Evolutionary conservation across 2,888 invertebrate species (phyloP), one percentile per base, ranked within the genome.

Genomic region (Ophion ellenae): DNA sequence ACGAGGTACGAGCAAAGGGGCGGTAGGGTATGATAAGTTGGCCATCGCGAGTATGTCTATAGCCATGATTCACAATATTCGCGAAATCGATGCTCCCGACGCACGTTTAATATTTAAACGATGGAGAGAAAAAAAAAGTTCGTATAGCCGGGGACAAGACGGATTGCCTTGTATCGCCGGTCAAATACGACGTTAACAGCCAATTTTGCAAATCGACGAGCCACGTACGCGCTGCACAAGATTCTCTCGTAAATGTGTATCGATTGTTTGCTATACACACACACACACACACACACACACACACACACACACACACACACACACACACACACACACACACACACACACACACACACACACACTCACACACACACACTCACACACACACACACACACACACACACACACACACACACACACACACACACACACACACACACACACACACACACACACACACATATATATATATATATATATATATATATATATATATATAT

Each of bases 231-330:
- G 9, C 53, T 24, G 57, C n/a, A 14, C 61, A 78, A 77, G 74
- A 81, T 84, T 84, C 66, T 73, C 81, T 69, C 66, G 53, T 74
- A 45, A 73, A 69, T 77, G 67, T 74, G 47, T 74, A 81, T 81
- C 81, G 81, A 81, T 81, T 69, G 36, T 61, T 66, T 40, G 20
- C 20, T 20, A 71, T 76, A n/a, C n/a, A n/a, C n/a, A n/a, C n/a
- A n/a, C n/a, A n/a, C n/a, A n/a, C n/a, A n/a, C n/a, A n/a, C n/a
- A n/a, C n/a, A n/a, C n/a, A n/a, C n/a, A n/a, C n/a, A n/a, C n/a
- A n/a, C n/a, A n/a, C n/a, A n/a, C n/a, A n/a, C n/a, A n/a, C n/a
- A n/a, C n/a, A n/a, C n/a, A n/a, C n/a, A n/a, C n/a, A n/a, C n/a
- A n/a, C n/a, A n/a, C n/a, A n/a, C n/a, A n/a, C n/a, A n/a, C n/a